These are phyloP conservation scores for Bombus breviceps DNA, from an alignment of 1,140 invertebrate genomes.

Conservation along the genomic window DNA sequence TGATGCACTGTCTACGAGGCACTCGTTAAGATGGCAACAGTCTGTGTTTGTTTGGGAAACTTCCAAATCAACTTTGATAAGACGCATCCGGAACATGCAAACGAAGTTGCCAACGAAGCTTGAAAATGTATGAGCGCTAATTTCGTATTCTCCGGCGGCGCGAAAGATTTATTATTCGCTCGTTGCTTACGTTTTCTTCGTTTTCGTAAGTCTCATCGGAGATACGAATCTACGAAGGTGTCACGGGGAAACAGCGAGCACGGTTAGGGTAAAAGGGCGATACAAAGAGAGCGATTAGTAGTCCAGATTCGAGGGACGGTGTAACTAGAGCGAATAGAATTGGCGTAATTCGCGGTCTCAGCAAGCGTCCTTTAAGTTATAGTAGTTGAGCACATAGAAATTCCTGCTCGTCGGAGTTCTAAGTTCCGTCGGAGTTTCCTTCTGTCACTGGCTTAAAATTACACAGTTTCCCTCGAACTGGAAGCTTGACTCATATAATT, in stretches of 20 bases:
- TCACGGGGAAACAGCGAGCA: not conserved
- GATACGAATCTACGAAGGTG: too few species aligned
- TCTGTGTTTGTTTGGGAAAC: constrained; percentile 29
- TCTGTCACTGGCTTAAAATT: not conserved
- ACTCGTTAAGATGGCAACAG: constrained; percentile 28
- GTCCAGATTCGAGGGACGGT: not conserved
- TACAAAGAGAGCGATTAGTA: not conserved
- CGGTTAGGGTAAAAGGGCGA: not conserved
- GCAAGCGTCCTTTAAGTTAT: constrained; percentile 15
- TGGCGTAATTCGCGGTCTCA: constrained; percentile 15
- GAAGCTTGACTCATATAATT: not conserved
- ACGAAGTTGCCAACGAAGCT: constrained; percentile 18
- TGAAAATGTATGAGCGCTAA: constrained; percentile 32
- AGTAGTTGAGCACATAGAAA: not conserved
- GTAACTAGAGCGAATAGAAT: not conserved
- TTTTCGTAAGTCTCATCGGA: not conserved
- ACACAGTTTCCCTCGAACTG: not conserved
- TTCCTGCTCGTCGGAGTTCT: not conserved
- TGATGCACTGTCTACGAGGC: not conserved
- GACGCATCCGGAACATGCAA: not conserved
- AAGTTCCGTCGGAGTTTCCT: not conserved
- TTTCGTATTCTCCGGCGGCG: constrained; percentile 20
- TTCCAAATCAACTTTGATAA: constrained; percentile 41
- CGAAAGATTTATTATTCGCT: constrained; percentile 13
- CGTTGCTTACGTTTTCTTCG: constrained; percentile 4